phyloP scores from a whole-genome alignment of 2,797 vertebrate genomes.

The Chlorospingus semifuscus region DNA sequence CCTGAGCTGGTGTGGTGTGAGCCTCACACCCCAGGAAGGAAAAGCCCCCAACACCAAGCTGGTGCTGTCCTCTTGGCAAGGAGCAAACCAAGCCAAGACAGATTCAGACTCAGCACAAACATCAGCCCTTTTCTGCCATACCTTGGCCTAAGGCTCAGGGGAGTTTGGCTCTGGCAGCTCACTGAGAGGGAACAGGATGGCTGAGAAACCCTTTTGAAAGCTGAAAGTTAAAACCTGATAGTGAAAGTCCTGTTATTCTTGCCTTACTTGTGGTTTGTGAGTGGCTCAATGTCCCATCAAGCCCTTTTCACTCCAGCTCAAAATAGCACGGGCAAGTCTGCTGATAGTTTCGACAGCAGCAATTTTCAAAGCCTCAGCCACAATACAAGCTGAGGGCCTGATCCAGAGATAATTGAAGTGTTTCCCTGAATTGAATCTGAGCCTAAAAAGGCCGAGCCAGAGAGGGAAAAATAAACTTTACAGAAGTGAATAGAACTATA shows the following conservation, averaged over 20 bases:
- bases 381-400: not conserved
- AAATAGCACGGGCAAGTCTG: not conserved
- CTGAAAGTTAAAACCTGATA: not conserved
- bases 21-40: not conserved
- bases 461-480: constrained; percentile 7
- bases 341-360: constrained; percentile 23
- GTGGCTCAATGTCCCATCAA: not conserved
- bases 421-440: constrained; percentile 13
- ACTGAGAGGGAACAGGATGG: rapidly evolving
- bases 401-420: constrained; percentile 42
- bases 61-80: not conserved
- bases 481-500: not conserved
- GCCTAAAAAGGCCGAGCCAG: not conserved
- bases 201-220: not conserved
- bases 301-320: not conserved
- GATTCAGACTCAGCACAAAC: not conserved
- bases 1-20: not conserved
- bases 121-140: not conserved
- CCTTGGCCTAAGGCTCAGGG: not conserved
- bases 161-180: not conserved
- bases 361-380: constrained; percentile 37
- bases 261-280: not conserved
- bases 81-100: not conserved
- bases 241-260: not conserved
- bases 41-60: not conserved